Conservation (phyloP, 2,888 invertebrate species). For the Eupithecia subumbrata region DNA sequence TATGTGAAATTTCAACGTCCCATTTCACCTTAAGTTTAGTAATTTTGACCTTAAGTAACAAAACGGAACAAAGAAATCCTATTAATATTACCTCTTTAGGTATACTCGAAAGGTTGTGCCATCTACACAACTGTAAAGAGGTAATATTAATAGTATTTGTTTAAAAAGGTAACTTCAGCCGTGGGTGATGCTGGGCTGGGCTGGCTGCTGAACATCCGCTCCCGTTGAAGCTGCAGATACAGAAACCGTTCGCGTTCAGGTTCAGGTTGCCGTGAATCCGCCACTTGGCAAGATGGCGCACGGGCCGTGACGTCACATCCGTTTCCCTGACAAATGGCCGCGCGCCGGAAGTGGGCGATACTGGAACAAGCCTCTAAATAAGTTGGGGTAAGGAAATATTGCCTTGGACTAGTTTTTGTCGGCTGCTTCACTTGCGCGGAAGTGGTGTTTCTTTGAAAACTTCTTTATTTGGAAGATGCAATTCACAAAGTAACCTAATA, state of each 20-base stretch:
- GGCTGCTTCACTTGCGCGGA: neutral
- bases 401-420: neutral
- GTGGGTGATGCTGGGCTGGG: neutral
- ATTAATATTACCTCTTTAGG: too few relatives aligned
- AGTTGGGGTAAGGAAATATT: constrained; percentile 18
- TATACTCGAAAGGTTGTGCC: too few relatives aligned
- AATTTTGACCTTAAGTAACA: neutral
- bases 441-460: neutral
- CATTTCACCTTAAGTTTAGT: neutral
- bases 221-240: neutral
- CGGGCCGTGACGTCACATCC: constrained; percentile 29
- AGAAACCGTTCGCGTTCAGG: constrained; percentile 8
- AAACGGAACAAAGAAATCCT: neutral
- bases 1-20: neutral
- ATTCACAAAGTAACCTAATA: neutral
- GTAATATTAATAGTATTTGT: neutral
- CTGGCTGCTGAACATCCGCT: neutral
- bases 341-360: constrained; percentile 27
- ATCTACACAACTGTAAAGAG: too few relatives aligned
- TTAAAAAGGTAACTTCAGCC: neutral
- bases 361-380: constrained; percentile 23
- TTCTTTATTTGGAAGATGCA: neutral
- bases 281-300: constrained; percentile 25
- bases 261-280: constrained; percentile 9
- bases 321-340: constrained; percentile 32